phyloP scores from a whole-genome alignment of 2,888 invertebrate species.

The Incurvaria masculella region DNA sequence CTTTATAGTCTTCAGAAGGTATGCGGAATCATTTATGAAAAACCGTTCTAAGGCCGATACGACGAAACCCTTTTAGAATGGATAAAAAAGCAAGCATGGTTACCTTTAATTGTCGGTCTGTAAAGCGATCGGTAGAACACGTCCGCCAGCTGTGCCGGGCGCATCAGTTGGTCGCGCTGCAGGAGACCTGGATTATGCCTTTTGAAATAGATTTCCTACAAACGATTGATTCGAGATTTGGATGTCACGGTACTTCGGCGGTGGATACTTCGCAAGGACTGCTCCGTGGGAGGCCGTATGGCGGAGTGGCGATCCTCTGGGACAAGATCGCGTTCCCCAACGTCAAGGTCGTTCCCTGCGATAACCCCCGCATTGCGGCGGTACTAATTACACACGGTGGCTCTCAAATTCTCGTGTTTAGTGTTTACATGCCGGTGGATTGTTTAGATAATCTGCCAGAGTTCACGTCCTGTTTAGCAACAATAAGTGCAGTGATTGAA shows the following conservation, averaged over 20 bases:
- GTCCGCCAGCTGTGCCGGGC: background rate
- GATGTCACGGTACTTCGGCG: background rate
- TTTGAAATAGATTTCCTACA: background rate
- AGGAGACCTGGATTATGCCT: background rate
- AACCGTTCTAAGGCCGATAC: too few species aligned
- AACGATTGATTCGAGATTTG: background rate
- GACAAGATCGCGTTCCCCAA: background rate
- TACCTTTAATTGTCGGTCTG: background rate
- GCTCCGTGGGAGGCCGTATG: background rate
- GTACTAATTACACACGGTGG: background rate
- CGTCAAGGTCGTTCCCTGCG: background rate
- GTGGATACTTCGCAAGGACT: background rate
- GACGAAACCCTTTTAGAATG: too few species aligned
- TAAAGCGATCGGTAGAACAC: background rate
- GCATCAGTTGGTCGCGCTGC: background rate
- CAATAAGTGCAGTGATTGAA: conserved; percentile 12
- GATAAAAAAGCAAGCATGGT: background rate
- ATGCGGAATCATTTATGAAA: too few species aligned
- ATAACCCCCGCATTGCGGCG: background rate
- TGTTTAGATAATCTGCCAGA: background rate
- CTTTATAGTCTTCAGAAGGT: too few species aligned
- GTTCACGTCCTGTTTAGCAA: background rate
- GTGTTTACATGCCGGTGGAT: background rate
- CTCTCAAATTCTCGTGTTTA: background rate
- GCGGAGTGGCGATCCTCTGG: background rate